phyloP scores from a whole-genome alignment of 1,140 invertebrate genomes.

The Paralvinella palmiformis region DNA sequence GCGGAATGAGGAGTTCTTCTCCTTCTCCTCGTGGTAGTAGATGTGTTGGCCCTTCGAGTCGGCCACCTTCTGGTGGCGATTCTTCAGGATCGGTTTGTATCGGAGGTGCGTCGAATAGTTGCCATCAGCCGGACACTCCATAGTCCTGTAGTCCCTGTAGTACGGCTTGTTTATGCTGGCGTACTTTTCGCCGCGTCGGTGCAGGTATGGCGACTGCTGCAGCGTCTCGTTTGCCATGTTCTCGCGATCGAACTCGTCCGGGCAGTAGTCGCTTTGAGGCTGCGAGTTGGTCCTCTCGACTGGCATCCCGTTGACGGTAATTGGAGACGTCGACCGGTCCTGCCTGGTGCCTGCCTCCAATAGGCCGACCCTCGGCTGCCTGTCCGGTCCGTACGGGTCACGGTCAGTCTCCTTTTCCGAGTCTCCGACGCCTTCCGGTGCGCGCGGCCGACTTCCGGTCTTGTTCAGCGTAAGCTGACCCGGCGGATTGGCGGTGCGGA shows the following conservation, averaged over 20 bases:
- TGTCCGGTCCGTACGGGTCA: not conserved
- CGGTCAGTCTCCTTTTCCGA: not conserved
- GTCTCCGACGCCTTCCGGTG: not conserved
- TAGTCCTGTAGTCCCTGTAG: slow-evolving; percentile 7
- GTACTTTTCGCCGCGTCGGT: not conserved
- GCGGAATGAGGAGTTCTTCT: slow-evolving; percentile 2
- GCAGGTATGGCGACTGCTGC: not conserved
- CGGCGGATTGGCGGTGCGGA: not conserved
- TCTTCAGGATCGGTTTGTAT: slow-evolving; percentile 15
- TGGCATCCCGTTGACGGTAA: not conserved
- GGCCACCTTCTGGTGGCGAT: not conserved
- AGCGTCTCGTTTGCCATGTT: slow-evolving; percentile 4
- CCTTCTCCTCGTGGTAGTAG: not conserved
- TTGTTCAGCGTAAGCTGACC: not conserved
- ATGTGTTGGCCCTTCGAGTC: slow-evolving; percentile 9
- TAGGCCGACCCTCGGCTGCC: not conserved
- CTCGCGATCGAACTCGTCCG: not conserved
- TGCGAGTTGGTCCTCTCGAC: not conserved
- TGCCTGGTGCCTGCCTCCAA: not conserved
- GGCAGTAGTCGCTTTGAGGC: not conserved
- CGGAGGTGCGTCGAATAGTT: not conserved
- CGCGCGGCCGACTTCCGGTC: too few relatives aligned
- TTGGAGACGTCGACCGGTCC: not conserved
- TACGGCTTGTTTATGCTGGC: not conserved
- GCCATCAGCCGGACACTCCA: not conserved